Conservation (phyloP, 1,140 invertebrate species). For the Leptonema lineaticorne region DNA sequence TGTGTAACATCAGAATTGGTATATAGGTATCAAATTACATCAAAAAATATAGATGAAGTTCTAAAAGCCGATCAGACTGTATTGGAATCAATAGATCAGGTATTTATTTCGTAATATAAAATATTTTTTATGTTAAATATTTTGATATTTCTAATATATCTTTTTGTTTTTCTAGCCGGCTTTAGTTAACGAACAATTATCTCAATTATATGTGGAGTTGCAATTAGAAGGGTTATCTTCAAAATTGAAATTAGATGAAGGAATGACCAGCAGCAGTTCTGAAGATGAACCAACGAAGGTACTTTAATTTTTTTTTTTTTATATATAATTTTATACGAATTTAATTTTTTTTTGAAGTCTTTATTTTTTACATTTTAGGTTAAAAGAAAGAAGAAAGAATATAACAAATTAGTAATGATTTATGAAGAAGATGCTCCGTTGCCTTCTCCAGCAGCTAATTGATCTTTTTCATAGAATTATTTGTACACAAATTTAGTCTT, state of each 20-base stretch:
- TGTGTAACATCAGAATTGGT: constrained; percentile 62
- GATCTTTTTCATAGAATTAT: background rate
- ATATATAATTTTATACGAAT: constrained; percentile 23
- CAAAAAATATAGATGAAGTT: constrained; percentile 60
- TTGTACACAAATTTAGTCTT: background rate
- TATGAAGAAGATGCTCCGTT: constrained; percentile 64
- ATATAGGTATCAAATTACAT: constrained; percentile 63
- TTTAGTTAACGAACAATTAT: constrained; percentile 72
- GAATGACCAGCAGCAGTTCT: constrained; percentile 61
- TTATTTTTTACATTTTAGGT: constrained; percentile 45
- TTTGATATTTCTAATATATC: background rate
- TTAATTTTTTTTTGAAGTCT: constrained; percentile 28
- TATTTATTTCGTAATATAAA: constrained; percentile 39
- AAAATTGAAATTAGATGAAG: constrained; percentile 63
- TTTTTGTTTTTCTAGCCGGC: constrained; percentile 53
- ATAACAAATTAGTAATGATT: constrained; percentile 57
- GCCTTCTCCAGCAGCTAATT: constrained; percentile 47
- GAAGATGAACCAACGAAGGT: constrained; percentile 53
- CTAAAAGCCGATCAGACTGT: constrained; percentile 60
- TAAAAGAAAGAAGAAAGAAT: constrained; percentile 53
- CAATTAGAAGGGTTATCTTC: constrained; percentile 62
- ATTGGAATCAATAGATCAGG: constrained; percentile 59
- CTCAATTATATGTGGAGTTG: constrained; percentile 70
- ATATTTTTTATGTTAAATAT: background rate
- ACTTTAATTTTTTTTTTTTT: background rate